Evolutionary conservation across 2,113 vertebrate genomes (phyloP), one percentile per base, ranked within the genome.

Genomic region (Peromyscus maniculatus): DNA sequence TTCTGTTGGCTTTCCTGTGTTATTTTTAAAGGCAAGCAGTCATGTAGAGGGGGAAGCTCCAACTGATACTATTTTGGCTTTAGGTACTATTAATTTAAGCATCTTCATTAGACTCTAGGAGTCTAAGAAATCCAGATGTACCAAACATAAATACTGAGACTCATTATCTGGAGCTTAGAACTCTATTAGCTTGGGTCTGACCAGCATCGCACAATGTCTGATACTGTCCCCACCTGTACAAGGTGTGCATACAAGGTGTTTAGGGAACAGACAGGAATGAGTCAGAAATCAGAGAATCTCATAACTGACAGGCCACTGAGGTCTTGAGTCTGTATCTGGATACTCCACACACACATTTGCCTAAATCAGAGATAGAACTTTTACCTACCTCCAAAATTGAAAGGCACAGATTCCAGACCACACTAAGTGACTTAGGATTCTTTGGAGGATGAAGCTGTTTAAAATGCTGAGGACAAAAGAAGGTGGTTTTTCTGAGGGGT

Each of bases 351-450:
- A 36, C 3, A 49, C 8, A 15, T 12, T 52, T 94, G 80, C 43
- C 36, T 26, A 46, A 52, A 91, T 49, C 17, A 83, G 4, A 93
- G 2, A 94, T 5, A 91, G 17, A 96, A 21, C 21, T n/a, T 52
- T 67, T 67, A 96, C 62, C 67, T 87, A 96, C 78, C 88, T 90
- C 83, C 36, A 26, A 80, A 39, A 19, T 16, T 7, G 71, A 89
- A 59, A 15, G 16, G 4, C 31, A 57, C 5, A 49, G 31, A 10
- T 52, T 17, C 33, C 36, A 55, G 24, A 59, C 46, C 16, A 33
- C 9, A 83, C 21, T 7, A 55, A 52, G 17, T 66, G 31, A 7
- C 33, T 39, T 89, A 16, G 3, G 5, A 49, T 64, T 91, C 24
- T 69, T 28, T 93, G n/a, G n/a, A 24, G 36, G 2, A 69, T 75